Percentiles rank a stretch among this genome's conserved stretches.
These are phyloP conservation scores for Hemicordylus capensis DNA, from an alignment of 2,113 vertebrate species.

Conservation along the genomic window DNA sequence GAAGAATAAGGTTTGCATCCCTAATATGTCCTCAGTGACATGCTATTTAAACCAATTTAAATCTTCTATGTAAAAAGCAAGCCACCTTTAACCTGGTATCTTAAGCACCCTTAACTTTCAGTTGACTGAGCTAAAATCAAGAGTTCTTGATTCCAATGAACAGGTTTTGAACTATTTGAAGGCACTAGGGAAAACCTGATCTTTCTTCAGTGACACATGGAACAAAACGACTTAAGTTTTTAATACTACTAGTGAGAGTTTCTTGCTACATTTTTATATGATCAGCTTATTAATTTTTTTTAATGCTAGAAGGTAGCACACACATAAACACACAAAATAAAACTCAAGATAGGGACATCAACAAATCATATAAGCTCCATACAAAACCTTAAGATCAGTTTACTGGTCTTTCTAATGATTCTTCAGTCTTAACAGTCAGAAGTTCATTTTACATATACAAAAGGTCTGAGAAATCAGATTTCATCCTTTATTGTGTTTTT, in stretches of 20 bases:
- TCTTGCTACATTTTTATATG: neutral
- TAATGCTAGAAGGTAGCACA: neutral
- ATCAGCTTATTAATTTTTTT: neutral
- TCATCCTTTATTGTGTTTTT: neutral
- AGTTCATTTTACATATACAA: neutral
- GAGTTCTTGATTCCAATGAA: neutral
- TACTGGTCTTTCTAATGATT: fast-evolving
- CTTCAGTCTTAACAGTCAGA: fast-evolving
- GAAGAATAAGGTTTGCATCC: neutral
- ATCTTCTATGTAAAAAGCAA: neutral
- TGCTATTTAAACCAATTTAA: neutral
- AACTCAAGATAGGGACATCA: neutral
- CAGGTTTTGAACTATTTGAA: neutral
- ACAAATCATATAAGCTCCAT: neutral
- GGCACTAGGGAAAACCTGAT: neutral
- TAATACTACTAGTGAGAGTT: neutral
- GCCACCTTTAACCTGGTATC: neutral
- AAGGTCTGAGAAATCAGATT: neutral
- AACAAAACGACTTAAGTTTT: neutral
- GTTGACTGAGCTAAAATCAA: neutral
- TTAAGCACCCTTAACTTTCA: neutral
- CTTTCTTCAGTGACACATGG: fast-evolving
- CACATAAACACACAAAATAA: neutral
- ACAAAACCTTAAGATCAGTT: fast-evolving
- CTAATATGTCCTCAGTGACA: neutral